Evolutionary conservation across 2,797 vertebrate species (phyloP).

Genomic region (Ctenosaura bakeri): DNA sequence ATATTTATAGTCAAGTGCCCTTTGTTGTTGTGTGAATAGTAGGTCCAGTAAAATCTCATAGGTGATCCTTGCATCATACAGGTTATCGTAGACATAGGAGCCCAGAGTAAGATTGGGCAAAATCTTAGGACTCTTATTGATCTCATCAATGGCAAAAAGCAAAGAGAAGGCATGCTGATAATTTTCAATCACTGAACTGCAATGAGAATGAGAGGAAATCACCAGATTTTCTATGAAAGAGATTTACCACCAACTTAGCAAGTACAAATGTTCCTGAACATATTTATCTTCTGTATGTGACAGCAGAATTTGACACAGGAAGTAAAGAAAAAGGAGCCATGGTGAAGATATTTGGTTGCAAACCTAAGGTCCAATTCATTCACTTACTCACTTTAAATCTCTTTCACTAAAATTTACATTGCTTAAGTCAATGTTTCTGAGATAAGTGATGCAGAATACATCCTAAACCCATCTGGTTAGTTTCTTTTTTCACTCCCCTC

Average conservation of each 20-base stretch:
- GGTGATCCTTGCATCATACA: neutral
- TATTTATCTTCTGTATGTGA: too few relatives aligned
- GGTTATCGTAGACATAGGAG: neutral
- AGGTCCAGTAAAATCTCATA: neutral
- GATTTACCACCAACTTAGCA: neutral
- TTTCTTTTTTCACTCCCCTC: too few relatives aligned
- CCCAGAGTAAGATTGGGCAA: slow-evolving; percentile 7
- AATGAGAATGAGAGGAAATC: neutral
- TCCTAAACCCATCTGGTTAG: too few relatives aligned
- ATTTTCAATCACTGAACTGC: neutral
- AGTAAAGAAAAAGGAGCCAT: too few relatives aligned
- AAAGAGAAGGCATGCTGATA: slow-evolving; percentile 7
- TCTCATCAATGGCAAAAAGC: slow-evolving; percentile 12
- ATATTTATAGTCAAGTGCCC: neutral
- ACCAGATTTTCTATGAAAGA: neutral
- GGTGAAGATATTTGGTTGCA: too few relatives aligned
- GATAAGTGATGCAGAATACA: too few relatives aligned
- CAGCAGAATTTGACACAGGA: too few relatives aligned
- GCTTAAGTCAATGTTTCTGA: too few relatives aligned
- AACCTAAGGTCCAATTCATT: too few relatives aligned
- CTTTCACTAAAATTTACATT: too few relatives aligned
- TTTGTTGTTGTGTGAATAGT: neutral
- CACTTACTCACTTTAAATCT: too few relatives aligned
- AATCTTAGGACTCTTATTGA: neutral
- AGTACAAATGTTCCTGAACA: too few relatives aligned